Base-by-base conservation (phyloP, 2,888 invertebrate species). In the Cabera pusaria region DNA sequence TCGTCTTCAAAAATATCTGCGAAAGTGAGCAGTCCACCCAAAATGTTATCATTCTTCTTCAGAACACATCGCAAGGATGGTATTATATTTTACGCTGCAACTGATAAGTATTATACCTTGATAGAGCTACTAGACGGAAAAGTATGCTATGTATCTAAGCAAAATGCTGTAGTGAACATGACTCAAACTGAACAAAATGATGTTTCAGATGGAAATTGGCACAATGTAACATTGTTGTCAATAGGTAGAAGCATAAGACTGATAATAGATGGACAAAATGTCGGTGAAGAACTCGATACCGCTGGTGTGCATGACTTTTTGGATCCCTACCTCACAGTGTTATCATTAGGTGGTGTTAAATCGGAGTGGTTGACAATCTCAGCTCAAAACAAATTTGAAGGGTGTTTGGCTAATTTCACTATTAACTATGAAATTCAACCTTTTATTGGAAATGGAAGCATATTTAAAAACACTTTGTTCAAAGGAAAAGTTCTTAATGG, bases 371-470 rank as follows among this genome's bases (percentile, higher is more conserved):
- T 93, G 51, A 89, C 90, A 20, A 89, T 90, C 38, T 64, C 74
- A 5, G 76, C 81, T 26, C 90, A 91, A 6, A 86, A 88, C 69
- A 93, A 91, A 54, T 98, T 97, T 68, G 94, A 95, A 78, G 98
- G 98, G 1, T 98, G 98, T 64, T 82, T 98, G 41, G 94, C 95
- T 0, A 96, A 97, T 69, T 96, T 98, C 66, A 93, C 94, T 1
- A 91, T 98, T 8, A 97, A 98, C 67, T 94, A 94, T 59, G 96
- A 97, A 82, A 90, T 96, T 20, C 96, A 98, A 71, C 96, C 98
- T 0, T 93, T 98, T 68, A 95, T 94, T 65, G 97, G 97, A 0
- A 94, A 95, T 1, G 97, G 97, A 36, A 94, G 93, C 52, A 93
- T 97, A 40, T 95, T 96, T 55, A 90, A 90, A 40, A 93, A 95